phyloP scores from a whole-genome alignment of 2,797 vertebrate species.

The Siniperca obscura region DNA sequence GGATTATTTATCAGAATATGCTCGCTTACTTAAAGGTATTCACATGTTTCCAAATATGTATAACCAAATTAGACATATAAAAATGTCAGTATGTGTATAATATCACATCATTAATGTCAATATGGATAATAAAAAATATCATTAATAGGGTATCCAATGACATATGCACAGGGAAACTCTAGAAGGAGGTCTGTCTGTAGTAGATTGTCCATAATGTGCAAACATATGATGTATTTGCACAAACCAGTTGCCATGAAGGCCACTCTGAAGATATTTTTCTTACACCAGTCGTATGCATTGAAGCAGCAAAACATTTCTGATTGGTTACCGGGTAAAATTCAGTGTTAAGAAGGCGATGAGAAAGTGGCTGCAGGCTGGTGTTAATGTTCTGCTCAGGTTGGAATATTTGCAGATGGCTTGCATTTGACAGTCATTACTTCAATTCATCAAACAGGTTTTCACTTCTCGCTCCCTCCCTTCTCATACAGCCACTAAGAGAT shows the following conservation, averaged over 20 bases:
- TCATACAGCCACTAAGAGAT: conserved; percentile 27
- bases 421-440: conserved; percentile 41
- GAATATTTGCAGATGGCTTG: conserved; percentile 45
- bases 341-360: not conserved
- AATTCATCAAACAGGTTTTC: conserved; percentile 55
- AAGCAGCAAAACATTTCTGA: not conserved
- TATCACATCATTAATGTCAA: not conserved
- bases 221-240: not conserved
- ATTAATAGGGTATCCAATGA: not conserved
- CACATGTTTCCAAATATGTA: not conserved
- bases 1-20: rapidly evolving
- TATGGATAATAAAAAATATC: not conserved
- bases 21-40: not conserved
- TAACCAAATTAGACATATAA: not conserved
- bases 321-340: conserved; percentile 8
- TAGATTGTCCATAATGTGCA: not conserved
- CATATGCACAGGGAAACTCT: not conserved
- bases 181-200: not conserved
- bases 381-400: conserved; percentile 36
- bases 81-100: not conserved
- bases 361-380: not conserved
- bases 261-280: not conserved
- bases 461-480: conserved; percentile 27
- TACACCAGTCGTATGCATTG: not conserved
- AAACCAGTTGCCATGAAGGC: not conserved